Evolutionary conservation across 2,797 vertebrate species (phyloP), one percentile per base, ranked within the genome.

Genomic region (Oreochromis mossambicus): DNA sequence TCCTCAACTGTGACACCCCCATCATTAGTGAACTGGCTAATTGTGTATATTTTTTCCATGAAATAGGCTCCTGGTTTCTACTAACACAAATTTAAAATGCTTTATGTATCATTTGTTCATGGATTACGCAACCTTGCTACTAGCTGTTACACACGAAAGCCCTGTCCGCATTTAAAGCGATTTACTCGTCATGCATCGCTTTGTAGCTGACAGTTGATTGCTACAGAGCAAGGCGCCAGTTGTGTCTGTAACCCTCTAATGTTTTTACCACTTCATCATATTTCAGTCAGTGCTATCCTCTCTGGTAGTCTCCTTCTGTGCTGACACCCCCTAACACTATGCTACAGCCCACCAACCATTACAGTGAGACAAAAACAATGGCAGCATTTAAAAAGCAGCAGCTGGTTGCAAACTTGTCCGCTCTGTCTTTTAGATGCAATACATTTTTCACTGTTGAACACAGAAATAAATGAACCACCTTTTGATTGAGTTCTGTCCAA

Each of bases 381-480:
- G 11, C 1, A 13, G 2, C 52, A 7, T 55, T 55, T 26, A 13
- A 55, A 66, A 8, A n/a, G 63, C 21, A 15, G 21, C 36, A 43
- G 36, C 21, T 43, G 63, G 63, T 41, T 68, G 6, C 63, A 43
- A 68, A 43, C 21, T 43, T 58, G 56, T 19, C 15, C 1, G 8
- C 63, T 24, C 63, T 14, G 63, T 70, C 21, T 70, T 70, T 24
- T 24, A 70, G 21, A 70, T 43, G 24, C 7, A 5, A 43, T 1
- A 43, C 14, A 0, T 43, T 43, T 68, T 21, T 0, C 63, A 0
- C 8, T 0, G 7, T 43, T 68, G 21, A 43, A 24, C 38, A 26
- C 5, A 12, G 0, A 48, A 48, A 73, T 17, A 73, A 48, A 73
- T 2, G 0, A 24, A 24, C 13, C 63, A 43, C n/a, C 8, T 26